Percentiles rank a stretch among this genome's conserved stretches.
Conservation (phyloP, 2,888 invertebrate species). For the Acanthosepion esculentum region DNA sequence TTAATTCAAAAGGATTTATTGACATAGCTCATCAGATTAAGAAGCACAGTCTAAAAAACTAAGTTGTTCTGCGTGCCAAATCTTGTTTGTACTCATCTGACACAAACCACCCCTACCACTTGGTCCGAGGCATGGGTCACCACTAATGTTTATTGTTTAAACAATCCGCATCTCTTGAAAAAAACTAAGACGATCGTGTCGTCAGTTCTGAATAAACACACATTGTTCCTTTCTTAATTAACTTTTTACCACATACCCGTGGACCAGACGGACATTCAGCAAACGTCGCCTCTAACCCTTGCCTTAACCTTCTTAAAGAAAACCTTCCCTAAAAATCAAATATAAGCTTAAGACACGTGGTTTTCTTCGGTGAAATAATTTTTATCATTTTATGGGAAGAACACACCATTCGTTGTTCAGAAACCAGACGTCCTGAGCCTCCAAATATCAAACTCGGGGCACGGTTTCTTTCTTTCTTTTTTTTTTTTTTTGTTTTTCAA, state of each 20-base stretch:
- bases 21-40: too few relatives aligned
- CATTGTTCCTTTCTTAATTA: background rate
- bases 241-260: background rate
- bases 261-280: background rate
- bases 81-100: background rate
- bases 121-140: background rate
- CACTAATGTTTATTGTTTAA: background rate
- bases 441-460: too few relatives aligned
- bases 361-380: background rate
- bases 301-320: background rate
- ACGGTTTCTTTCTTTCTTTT: too few relatives aligned
- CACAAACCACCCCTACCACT: background rate
- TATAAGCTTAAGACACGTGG: background rate
- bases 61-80: too few relatives aligned
- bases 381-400: too few relatives aligned
- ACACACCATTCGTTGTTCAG: too few relatives aligned
- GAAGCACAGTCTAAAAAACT: too few relatives aligned
- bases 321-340: background rate
- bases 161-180: background rate
- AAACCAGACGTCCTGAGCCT: too few relatives aligned
- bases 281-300: background rate
- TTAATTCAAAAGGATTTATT: too few relatives aligned
- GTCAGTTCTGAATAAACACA: conserved; percentile 1
- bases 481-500: rapidly evolving
- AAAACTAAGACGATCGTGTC: background rate